A percentile compares a stretch with the other conserved stretches of the same genome.
Evolutionary conservation across 1,140 invertebrate species (phyloP).

Genomic region (Penaeus japonicus): DNA sequence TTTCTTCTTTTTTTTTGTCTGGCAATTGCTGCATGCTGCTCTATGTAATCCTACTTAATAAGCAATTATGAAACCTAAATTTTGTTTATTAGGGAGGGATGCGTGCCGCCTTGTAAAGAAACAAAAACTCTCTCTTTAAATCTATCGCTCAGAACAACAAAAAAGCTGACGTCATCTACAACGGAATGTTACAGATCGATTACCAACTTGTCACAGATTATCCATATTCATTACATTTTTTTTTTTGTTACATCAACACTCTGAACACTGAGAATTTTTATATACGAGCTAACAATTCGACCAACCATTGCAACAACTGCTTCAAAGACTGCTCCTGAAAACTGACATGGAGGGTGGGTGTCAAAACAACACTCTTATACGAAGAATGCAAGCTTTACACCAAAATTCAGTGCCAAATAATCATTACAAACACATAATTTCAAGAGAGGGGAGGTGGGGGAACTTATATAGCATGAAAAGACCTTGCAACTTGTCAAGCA

Average conservation of each 20-base stretch:
- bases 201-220: slow-evolving; percentile 36
- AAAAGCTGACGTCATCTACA: slow-evolving; percentile 34
- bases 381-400: too few relatives aligned
- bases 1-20: slow-evolving; percentile 15
- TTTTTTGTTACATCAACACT: slow-evolving; percentile 28
- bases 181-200: slow-evolving; percentile 50
- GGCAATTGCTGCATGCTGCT: slow-evolving; percentile 31
- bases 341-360: too few relatives aligned
- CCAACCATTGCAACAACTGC: slow-evolving; percentile 10
- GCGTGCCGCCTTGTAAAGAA: slow-evolving; percentile 42
- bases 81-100: slow-evolving; percentile 36
- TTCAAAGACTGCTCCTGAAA: background rate
- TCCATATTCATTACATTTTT: slow-evolving; percentile 28
- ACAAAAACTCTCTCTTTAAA: slow-evolving; percentile 36
- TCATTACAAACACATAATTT: background rate
- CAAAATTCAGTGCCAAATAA: too few relatives aligned
- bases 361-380: too few relatives aligned
- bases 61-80: slow-evolving; percentile 18
- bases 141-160: slow-evolving; percentile 34
- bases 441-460: background rate
- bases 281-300: slow-evolving; percentile 30
- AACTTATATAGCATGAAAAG: background rate
- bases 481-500: slow-evolving; percentile 9
- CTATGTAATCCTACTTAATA: background rate
- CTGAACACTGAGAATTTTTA: slow-evolving; percentile 37